Base-by-base conservation (phyloP, 2,888 invertebrate genomes). In the Orchestes rusci region DNA sequence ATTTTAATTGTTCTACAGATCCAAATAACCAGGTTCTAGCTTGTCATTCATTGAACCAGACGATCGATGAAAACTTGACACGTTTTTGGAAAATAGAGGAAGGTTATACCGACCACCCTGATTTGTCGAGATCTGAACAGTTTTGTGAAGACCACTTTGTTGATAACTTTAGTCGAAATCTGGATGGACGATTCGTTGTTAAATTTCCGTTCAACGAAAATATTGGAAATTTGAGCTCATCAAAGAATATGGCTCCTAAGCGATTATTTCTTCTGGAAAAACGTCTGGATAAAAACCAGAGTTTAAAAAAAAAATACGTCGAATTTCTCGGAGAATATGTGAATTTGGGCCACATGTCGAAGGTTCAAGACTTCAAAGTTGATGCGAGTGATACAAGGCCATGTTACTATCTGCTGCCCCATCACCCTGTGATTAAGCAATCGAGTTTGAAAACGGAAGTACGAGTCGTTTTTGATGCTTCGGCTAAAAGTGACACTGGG, bases 391-490 rank as follows among this genome's bases (percentile, higher is more conserved):
- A 47, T 15, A 8, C 28, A 13, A 10, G 13, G 2, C 16, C 16
- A 8, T 36, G 20, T 23, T 45, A 33, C 19, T 48, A 34, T 34
- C 10, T 23, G 23, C 16, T 43, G 23, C 46, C 40, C 3, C 40
- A 5, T 16, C 39, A 43, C 18, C 15, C 43, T n/a, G 46, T 50
- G 7, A 20, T 46, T 23, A 43, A 45, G 32, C 31, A 43, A 10
- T 31, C 36, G 2, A 45, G 42, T 39, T 8, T 38, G 12, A 43
- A 47, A 3, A 51, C 44, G 7, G 36, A 39, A 37, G 31, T 41
- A 12, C 30, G 51, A 2, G 49, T 51, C 13, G 47, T 51, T 16
- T 53, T 51, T 32, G 41, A 53, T 33, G 51, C 36, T 1, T 42
- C 42, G 18, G 40, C 34, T 2, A 41, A 35, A 16, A 36, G 39